These are phyloP conservation scores for Phrynosoma platyrhinos DNA, from an alignment of 2,113 vertebrate species.

Conservation along the genomic window DNA sequence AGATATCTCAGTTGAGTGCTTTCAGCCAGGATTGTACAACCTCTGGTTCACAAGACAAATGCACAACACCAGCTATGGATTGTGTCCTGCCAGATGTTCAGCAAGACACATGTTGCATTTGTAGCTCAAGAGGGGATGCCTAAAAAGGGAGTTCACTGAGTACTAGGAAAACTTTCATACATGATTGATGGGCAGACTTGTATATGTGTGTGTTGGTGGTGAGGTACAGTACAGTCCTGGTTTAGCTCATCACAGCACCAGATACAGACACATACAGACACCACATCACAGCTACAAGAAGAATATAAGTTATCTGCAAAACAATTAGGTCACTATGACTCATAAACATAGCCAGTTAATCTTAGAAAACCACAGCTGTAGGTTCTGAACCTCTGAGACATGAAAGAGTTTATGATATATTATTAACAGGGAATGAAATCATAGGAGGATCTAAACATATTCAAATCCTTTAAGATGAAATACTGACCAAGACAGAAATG, in stretches of 20 bases:
- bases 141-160: neutral
- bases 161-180: neutral
- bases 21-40: neutral
- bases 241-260: neutral
- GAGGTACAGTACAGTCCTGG: neutral
- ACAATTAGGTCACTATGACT: neutral
- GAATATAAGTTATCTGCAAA: neutral
- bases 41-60: neutral
- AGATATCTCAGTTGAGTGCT: neutral
- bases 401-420: neutral
- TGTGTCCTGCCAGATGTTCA: neutral
- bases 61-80: neutral
- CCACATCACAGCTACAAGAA: neutral
- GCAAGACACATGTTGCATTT: neutral
- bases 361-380: neutral
- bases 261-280: neutral
- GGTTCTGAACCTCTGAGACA: neutral
- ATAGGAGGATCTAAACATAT: neutral
- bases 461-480: neutral
- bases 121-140: neutral
- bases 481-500: neutral
- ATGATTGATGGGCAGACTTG: neutral
- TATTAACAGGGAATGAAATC: neutral
- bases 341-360: neutral
- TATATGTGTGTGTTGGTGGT: too few relatives aligned